Base-by-base conservation (phyloP, 2,113 vertebrate genomes). In the Spea bombifrons region DNA sequence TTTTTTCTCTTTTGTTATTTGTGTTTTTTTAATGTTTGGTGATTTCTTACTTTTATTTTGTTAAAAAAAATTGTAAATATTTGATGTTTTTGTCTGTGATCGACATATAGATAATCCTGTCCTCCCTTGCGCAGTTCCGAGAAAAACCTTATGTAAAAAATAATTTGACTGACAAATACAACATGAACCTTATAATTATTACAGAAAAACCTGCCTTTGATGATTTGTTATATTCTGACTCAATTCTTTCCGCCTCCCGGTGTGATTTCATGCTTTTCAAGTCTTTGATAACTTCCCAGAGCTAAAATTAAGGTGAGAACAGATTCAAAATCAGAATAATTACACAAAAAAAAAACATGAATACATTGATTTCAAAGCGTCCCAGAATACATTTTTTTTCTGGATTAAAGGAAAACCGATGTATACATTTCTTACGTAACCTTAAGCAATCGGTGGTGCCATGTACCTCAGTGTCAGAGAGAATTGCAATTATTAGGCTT, bases 101-200 rank as follows among this genome's bases (percentile, higher is more conserved):
- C 67, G 57, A 67, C 78, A 71, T 66, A 57, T 30, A 30, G 30
- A 30, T 30, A 16, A 73, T 30, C 70, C 78, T 57, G 7, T 55
- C 50, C 13, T 17, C 43, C 43, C 52, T 47, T 7, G 5, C 71
- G 12, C n/a, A 43, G 7, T 50, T 50, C 61, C 13, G n/a, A 16
- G 5, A 45, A 48, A 71, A 64, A 55, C n/a, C 77, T 63, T 53
- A n/a, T 80, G 78, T 80, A 80, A 80, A 30, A 30, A 74, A 80
- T 80, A 80, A 80, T 80, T 80, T 80, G 71, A 80, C 71, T 80
- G 78, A 74, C 45, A 80, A 80, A 49, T 80, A 80, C 52, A 74
- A 72, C 65, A 61, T 47, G 48, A 72, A 59, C 64, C 73, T 80
- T 80, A 66, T 74, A 80, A 74, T 74, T 73, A 80, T 61, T 80